phyloP scores from a whole-genome alignment of 2,797 vertebrate species.

The Alosa sapidissima region DNA sequence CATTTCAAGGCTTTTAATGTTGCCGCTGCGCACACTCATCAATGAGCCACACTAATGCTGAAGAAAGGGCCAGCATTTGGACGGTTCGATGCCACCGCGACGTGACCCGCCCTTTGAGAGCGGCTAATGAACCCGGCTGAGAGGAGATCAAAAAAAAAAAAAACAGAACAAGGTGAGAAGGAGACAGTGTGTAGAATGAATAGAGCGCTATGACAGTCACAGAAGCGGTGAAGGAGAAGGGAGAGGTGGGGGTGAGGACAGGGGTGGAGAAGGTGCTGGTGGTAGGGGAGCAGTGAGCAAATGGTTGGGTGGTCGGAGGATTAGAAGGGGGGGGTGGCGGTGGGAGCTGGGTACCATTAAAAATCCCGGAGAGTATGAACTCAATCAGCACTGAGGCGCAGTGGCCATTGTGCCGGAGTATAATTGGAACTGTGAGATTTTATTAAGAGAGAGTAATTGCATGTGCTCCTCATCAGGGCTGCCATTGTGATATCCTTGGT shows the following conservation, averaged over 20 bases:
- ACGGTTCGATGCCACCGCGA: slow-evolving; percentile 53
- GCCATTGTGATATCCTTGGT: slow-evolving; percentile 73
- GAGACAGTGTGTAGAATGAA: slow-evolving; percentile 36
- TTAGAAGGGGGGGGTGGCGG: slow-evolving; percentile 38
- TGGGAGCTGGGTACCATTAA: slow-evolving; percentile 63
- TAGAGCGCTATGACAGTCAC: slow-evolving; percentile 42
- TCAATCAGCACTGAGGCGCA: slow-evolving; percentile 75
- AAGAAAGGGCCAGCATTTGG: slow-evolving; percentile 58
- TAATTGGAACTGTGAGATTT: slow-evolving; percentile 83
- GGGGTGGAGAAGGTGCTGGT: slow-evolving; percentile 19
- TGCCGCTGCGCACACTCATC: slow-evolving; percentile 52
- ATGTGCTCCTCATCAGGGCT: slow-evolving; percentile 77
- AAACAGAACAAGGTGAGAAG: slow-evolving; percentile 14
- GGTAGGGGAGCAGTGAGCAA: slow-evolving; percentile 47
- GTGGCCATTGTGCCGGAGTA: slow-evolving; percentile 72
- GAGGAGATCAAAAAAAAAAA: not conserved
- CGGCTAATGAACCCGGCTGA: slow-evolving; percentile 47
- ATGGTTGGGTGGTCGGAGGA: not conserved
- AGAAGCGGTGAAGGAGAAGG: slow-evolving; percentile 7
- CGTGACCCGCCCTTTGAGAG: slow-evolving; percentile 44
- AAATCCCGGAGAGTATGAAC: slow-evolving; percentile 71
- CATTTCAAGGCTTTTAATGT: slow-evolving; percentile 43
- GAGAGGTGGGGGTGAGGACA: not conserved
- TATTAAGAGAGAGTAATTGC: slow-evolving; percentile 83
- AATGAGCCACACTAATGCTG: slow-evolving; percentile 53